A percentile compares a stretch with the other conserved stretches of the same genome.
phyloP scores from a whole-genome alignment of 1,140 invertebrate genomes.

The Drosophila suzukii region DNA sequence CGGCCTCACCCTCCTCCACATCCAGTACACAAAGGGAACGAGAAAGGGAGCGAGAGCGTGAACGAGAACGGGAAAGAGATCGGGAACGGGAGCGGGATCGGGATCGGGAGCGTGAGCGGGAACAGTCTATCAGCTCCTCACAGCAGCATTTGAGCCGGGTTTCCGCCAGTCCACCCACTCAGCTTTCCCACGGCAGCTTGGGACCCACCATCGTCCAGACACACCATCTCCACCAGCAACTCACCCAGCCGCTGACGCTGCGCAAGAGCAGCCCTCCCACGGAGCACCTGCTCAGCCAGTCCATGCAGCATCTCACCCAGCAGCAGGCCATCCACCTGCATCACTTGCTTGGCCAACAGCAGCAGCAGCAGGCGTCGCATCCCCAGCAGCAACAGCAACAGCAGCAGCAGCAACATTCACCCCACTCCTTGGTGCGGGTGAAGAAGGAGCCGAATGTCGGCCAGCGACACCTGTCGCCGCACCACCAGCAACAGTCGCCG shows the following conservation, averaged over 20 bases:
- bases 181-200: constrained; percentile 38
- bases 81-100: constrained; percentile 20
- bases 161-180: constrained; percentile 49
- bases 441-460: constrained; percentile 85
- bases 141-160: constrained; percentile 63
- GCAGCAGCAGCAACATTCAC: constrained; percentile 79
- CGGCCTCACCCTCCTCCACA: constrained; percentile 76
- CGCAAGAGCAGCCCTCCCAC: constrained; percentile 78
- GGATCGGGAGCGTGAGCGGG: constrained; percentile 53
- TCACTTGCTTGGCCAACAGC: constrained; percentile 83
- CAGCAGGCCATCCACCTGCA: constrained; percentile 76
- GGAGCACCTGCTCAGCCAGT: constrained; percentile 82
- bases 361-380: constrained; percentile 75
- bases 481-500: constrained; percentile 62
- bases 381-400: constrained; percentile 72
- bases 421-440: constrained; percentile 84
- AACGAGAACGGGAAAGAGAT: constrained; percentile 28
- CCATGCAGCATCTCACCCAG: constrained; percentile 80
- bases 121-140: constrained; percentile 64
- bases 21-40: constrained; percentile 51
- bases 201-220: constrained; percentile 74
- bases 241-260: constrained; percentile 77
- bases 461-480: constrained; percentile 70
- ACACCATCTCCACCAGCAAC: constrained; percentile 80
- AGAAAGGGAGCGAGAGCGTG: constrained; percentile 37